Evolutionary conservation across 2,113 vertebrate species (phyloP), one percentile per base, ranked within the genome.

Genomic region (Kryptolebias marmoratus): DNA sequence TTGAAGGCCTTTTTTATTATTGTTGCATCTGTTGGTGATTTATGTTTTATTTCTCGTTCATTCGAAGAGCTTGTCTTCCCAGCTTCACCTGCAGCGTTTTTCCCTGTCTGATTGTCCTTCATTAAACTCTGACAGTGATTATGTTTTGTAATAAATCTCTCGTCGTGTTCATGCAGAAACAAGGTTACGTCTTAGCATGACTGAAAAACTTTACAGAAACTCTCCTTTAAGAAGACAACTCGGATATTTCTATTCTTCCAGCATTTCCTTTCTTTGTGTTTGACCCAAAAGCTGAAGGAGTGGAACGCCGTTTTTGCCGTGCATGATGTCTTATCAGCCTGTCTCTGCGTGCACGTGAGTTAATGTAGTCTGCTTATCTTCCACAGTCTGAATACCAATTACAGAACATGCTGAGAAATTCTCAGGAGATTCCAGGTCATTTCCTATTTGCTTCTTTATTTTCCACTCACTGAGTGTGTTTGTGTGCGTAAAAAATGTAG

Each of bases 341-440:
- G 5, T 56, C 15, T 39, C 42, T 11, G 13, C 36, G 62, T 52
- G 45, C 57, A 64, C 42, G 54, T 49, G 63, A 27, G 63, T 63
- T 64, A 68, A 79, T 68, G 69, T 32, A 7, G 14, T 31, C 57
- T 11, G 56, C 71, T 44, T 54, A 50, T 68, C 44, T 14, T 60
- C 64, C 68, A 61, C 68, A 73, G 54, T 42, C 27, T 68, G 74
- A 79, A 83, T 76, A 73, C 30, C 68, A 81, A 73, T 77, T 57
- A 71, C 5, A 4, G 3, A 8, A 10, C 64, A 65, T 58, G 56
- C 15, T 71, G 28, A 52, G 50, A 71, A 49, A 45, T n/a, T 84
- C 70, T 62, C 80, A 60, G 9, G 72, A 79, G 72, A 71, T 11
- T 7, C 10, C 14, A 52, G 62, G 72, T 77, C 80, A 71, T 58